Evolutionary conservation across 2,797 vertebrate genomes (phyloP).

Genomic region (Galagoides demidoff): DNA sequence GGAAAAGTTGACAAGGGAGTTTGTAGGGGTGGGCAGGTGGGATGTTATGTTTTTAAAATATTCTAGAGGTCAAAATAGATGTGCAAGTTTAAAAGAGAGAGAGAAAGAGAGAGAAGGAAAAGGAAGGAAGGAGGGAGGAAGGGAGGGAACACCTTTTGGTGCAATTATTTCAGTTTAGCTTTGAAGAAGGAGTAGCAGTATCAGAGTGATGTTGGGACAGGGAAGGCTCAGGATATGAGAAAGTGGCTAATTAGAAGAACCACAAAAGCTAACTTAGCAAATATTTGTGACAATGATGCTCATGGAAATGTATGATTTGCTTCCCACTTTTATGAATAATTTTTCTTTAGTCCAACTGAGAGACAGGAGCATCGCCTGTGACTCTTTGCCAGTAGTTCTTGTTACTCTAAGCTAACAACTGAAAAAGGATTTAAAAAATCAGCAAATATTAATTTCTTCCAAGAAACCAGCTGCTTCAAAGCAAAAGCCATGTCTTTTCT

Average conservation of each 20-base stretch:
- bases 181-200: not conserved
- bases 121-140: accelerated
- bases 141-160: not conserved
- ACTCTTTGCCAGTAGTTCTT: not conserved
- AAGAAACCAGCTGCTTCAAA: not conserved
- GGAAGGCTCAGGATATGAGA: not conserved
- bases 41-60: too few species aligned
- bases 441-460: conserved; percentile 27
- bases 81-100: too few species aligned
- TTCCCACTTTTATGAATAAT: not conserved
- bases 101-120: too few species aligned
- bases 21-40: too few species aligned
- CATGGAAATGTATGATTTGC: not conserved
- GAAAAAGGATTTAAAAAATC: not conserved
- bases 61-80: too few species aligned
- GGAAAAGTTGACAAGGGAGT: too few species aligned
- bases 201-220: not conserved
- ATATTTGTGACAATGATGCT: not conserved
- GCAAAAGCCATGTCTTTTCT: not conserved
- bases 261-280: not conserved
- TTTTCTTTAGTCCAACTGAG: not conserved
- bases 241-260: not conserved
- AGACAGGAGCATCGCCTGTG: not conserved
- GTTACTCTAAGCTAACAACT: not conserved
- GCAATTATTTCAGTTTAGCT: not conserved